Percentiles rank a stretch among this genome's conserved stretches.
These are phyloP conservation scores for Carcinoscorpius rotundicauda DNA, from an alignment of 1,140 invertebrate genomes.

Conservation along the genomic window DNA sequence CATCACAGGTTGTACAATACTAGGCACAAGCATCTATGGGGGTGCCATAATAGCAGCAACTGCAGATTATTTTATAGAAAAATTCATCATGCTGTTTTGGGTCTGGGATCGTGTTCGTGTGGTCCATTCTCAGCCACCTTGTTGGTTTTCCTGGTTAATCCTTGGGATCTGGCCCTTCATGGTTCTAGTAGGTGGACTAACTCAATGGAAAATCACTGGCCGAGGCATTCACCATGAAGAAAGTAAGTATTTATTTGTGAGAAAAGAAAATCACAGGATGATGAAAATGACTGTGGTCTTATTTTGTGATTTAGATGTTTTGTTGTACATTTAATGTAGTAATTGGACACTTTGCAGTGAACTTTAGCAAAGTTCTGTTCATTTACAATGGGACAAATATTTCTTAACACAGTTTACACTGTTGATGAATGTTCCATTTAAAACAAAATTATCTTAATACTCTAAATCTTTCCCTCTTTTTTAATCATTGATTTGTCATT, in stretches of 20 bases:
- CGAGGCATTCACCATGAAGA: conserved; percentile 50
- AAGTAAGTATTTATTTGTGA: conserved; percentile 6
- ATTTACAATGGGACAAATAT: too few species aligned
- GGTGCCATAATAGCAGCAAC: conserved; percentile 56
- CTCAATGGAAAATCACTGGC: conserved; percentile 55
- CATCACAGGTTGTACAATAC: conserved; percentile 40
- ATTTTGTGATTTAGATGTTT: too few species aligned
- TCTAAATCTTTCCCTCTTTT: too few species aligned
- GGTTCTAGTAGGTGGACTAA: conserved; percentile 49
- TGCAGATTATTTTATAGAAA: conserved; percentile 63
- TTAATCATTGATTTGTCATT: too few species aligned
- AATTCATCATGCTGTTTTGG: conserved; percentile 54
- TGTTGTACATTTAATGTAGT: too few species aligned
- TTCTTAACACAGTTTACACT: too few species aligned
- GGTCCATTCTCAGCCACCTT: conserved; percentile 40
- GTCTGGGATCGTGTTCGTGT: conserved; percentile 42
- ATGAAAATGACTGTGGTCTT: too few species aligned
- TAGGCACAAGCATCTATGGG: conserved; percentile 62
- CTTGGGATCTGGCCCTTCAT: conserved; percentile 58
- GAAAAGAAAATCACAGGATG: background rate
- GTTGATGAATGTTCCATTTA: too few species aligned
- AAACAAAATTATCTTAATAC: too few species aligned
- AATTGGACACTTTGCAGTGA: too few species aligned
- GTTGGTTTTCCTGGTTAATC: conserved; percentile 63
- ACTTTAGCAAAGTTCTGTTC: too few species aligned